phyloP scores from a whole-genome alignment of 2,888 invertebrate genomes.

The Maniola hyperantus region DNA sequence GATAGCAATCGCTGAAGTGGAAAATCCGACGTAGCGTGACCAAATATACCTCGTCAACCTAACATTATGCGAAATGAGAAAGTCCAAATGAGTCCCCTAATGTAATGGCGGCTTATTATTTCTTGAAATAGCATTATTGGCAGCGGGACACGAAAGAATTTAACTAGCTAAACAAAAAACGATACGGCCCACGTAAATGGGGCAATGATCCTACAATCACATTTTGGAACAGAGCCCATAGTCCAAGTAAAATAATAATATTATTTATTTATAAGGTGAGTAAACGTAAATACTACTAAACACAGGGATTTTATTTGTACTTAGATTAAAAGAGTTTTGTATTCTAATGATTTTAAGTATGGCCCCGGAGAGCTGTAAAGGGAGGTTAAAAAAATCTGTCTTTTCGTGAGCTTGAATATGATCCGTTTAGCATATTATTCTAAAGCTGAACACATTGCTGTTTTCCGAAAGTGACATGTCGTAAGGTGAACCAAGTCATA shows the following conservation, averaged over 20 bases:
- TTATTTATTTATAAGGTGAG: slow-evolving; percentile 1
- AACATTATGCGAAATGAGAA: slow-evolving; percentile 62
- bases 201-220: slow-evolving; percentile 16
- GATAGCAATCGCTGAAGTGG: slow-evolving; percentile 47
- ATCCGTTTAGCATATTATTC: too few relatives aligned
- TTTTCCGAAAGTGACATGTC: too few relatives aligned
- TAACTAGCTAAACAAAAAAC: slow-evolving; percentile 40
- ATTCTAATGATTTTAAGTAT: not conserved
- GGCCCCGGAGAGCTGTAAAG: not conserved
- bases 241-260: slow-evolving; percentile 8
- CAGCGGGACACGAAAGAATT: slow-evolving; percentile 45
- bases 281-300: not conserved
- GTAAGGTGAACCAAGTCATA: too few relatives aligned
- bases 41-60: slow-evolving; percentile 55
- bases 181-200: slow-evolving; percentile 31
- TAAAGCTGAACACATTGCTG: too few relatives aligned
- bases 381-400: too few relatives aligned
- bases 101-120: slow-evolving; percentile 54
- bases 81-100: slow-evolving; percentile 57
- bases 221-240: slow-evolving; percentile 14
- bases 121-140: slow-evolving; percentile 51
- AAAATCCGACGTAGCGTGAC: slow-evolving; percentile 55
- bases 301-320: not conserved
- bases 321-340: not conserved
- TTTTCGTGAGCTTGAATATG: too few relatives aligned